Evolutionary conservation across 2,888 invertebrate species (phyloP).

Genomic region (Hartigia nigra): DNA sequence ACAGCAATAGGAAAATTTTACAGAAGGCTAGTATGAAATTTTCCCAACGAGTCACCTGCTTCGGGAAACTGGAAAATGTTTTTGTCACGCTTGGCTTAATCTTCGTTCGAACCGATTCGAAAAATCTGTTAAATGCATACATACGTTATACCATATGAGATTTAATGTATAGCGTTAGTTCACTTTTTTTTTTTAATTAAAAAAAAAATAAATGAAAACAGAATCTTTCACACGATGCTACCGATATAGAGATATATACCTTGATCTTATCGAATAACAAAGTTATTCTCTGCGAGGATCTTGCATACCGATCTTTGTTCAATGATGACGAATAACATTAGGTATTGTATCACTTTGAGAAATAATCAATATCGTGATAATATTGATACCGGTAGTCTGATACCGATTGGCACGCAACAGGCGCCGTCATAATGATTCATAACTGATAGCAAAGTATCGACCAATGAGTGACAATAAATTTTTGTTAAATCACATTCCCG

Average conservation of each 20-base stretch:
- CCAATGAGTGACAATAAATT: not conserved
- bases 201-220: not conserved
- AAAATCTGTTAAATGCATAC: not conserved
- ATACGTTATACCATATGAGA: not conserved
- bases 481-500: not conserved
- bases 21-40: not conserved
- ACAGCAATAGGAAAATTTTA: not conserved
- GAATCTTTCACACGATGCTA: not conserved
- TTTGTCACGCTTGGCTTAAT: slow-evolving; percentile 11
- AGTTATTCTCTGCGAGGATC: not conserved
- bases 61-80: slow-evolving; percentile 12
- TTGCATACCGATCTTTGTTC: not conserved
- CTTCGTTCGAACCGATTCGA: not conserved
- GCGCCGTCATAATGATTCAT: not conserved
- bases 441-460: not conserved
- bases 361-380: not conserved
- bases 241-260: not conserved
- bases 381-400: not conserved
- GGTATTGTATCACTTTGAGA: not conserved
- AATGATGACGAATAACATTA: slow-evolving; percentile 20
- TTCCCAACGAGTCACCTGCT: slow-evolving; percentile 6
- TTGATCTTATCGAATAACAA: not conserved
- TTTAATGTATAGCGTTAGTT: not conserved
- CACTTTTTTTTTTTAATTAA: not conserved
- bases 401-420: not conserved